Evolutionary conservation across 2,113 vertebrate genomes (phyloP).

Genomic region (Cyphomyrus discorhynchus): DNA sequence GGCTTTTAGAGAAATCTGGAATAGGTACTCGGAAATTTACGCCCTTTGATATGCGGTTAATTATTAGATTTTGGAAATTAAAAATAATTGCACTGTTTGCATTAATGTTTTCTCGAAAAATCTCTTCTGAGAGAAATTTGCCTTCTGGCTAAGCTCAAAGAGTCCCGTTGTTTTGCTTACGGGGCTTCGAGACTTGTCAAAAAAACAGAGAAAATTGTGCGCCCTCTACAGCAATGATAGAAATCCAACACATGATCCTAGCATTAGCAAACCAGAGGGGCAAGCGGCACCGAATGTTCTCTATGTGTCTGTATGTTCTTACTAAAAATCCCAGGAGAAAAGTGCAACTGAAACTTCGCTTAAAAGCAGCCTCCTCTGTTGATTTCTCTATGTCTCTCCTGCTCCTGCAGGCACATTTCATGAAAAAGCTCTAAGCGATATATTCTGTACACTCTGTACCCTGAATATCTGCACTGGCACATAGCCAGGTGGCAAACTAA

Average conservation of each 20-base stretch:
- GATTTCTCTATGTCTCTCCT: not conserved
- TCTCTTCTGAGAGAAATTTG: not conserved
- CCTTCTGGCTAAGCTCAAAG: not conserved
- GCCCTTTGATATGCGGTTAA: not conserved
- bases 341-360: not conserved
- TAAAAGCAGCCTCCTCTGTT: not conserved
- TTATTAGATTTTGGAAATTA: not conserved
- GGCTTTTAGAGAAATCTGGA: not conserved
- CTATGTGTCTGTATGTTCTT: not conserved
- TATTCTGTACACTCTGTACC: not conserved
- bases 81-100: not conserved
- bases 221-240: not conserved
- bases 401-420: not conserved
- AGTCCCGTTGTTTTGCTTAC: not conserved
- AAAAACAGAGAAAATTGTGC: not conserved
- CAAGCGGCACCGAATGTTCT: not conserved
- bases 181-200: not conserved
- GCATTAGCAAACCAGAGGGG: not conserved
- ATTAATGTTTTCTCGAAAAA: not conserved
- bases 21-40: not conserved
- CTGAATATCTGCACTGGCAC: slow-evolving; percentile 38
- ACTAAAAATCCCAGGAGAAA: not conserved
- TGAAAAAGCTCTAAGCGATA: not conserved
- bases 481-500: slow-evolving; percentile 42
- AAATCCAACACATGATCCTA: not conserved